These are phyloP conservation scores for Alethe diademata DNA, from an alignment of 2,113 vertebrate genomes.

Conservation along the genomic window DNA sequence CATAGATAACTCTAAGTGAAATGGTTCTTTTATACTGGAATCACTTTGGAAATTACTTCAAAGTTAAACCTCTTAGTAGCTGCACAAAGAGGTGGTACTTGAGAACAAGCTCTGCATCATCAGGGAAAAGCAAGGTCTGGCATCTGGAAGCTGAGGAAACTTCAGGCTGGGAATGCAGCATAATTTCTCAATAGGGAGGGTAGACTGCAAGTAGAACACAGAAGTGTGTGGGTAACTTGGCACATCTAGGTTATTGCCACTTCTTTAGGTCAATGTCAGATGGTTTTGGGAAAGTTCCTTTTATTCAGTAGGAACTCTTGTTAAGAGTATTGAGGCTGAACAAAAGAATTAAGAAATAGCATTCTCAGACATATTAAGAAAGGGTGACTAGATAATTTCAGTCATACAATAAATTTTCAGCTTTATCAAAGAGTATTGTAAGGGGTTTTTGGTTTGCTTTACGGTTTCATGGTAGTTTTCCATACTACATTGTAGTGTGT, in stretches of 20 bases:
- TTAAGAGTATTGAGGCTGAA: not conserved
- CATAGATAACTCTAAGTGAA: not conserved
- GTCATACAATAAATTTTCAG: not conserved
- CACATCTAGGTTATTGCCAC: not conserved
- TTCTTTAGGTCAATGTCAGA: not conserved
- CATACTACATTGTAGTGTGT: not conserved
- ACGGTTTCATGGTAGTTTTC: not conserved
- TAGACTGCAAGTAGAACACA: accelerated
- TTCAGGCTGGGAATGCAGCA: not conserved
- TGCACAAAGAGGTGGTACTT: not conserved
- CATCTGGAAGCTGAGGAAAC: not conserved
- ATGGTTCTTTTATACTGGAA: not conserved
- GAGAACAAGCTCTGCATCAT: not conserved
- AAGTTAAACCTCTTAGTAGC: not conserved
- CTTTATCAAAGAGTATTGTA: not conserved
- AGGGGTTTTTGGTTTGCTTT: not conserved
- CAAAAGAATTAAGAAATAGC: not conserved
- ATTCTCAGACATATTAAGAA: not conserved
- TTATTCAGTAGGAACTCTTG: not conserved
- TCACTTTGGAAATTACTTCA: not conserved
- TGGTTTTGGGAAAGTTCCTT: not conserved
- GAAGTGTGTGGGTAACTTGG: not conserved
- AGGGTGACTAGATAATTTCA: not conserved
- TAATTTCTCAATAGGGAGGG: not conserved
- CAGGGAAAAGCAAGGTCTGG: not conserved